phyloP scores from a whole-genome alignment of 2,888 invertebrate genomes.

The Invenusta paracnida region DNA sequence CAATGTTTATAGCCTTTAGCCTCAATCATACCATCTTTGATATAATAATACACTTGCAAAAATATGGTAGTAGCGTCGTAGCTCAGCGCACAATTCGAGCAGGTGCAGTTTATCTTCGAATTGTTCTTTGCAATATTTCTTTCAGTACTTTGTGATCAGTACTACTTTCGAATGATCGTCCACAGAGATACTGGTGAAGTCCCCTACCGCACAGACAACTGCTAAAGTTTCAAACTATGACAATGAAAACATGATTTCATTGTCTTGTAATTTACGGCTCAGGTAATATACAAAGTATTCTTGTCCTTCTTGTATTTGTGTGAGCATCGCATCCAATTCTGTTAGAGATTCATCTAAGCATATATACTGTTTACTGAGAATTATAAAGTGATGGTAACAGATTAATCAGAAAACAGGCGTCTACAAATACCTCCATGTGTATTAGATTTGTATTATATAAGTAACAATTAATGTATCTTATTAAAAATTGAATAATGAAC shows the following conservation, averaged over 20 bases:
- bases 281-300: slow-evolving; percentile 23
- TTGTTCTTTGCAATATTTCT: not conserved
- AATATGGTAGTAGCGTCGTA: too few species aligned
- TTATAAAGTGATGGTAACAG: too few species aligned
- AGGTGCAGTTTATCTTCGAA: not conserved
- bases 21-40: too few species aligned
- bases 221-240: slow-evolving; percentile 32
- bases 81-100: slow-evolving; percentile 35
- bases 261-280: slow-evolving; percentile 2
- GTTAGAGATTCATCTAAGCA: slow-evolving; percentile 2
- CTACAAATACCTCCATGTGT: too few species aligned
- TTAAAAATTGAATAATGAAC: too few species aligned
- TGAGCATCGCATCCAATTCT: slow-evolving; percentile 20
- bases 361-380: too few species aligned
- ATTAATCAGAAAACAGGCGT: too few species aligned
- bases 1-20: too few species aligned
- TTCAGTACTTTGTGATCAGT: not conserved
- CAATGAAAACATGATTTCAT: not conserved
- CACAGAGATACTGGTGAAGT: slow-evolving; percentile 32
- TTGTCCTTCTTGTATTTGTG: slow-evolving; percentile 33
- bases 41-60: too few species aligned
- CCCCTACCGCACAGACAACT: slow-evolving; percentile 26
- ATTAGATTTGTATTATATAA: too few species aligned
- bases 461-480: too few species aligned
- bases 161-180: not conserved